Evolutionary conservation across 1,140 invertebrate genomes (phyloP).

Genomic region (Carcinoscorpius rotundicauda): DNA sequence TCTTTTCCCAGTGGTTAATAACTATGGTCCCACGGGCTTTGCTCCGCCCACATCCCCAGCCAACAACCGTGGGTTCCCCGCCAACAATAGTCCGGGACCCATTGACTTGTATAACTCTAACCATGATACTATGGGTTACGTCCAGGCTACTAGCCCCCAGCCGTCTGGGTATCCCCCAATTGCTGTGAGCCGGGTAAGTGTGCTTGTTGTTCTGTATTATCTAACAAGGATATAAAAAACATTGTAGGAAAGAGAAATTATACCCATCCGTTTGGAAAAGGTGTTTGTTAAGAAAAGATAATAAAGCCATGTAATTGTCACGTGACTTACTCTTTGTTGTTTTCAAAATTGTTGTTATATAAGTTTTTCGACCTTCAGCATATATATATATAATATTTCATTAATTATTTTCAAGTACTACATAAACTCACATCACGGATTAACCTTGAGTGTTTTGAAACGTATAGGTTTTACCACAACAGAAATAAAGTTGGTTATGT

Average conservation of each 20-base stretch:
- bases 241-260: neutral
- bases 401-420: no score
- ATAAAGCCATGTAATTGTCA: conserved; percentile 18
- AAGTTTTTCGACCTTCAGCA: no score
- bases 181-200: conserved; percentile 51
- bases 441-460: no score
- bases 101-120: conserved; percentile 74
- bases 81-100: conserved; percentile 62
- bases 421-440: no score
- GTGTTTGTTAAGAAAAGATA: neutral
- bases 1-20: conserved; percentile 69
- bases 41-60: conserved; percentile 55
- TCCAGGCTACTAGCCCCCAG: conserved; percentile 81
- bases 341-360: no score
- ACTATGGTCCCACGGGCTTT: conserved; percentile 59
- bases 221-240: neutral
- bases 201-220: neutral
- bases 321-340: conserved; percentile 1
- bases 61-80: conserved; percentile 58
- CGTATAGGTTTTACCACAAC: no score
- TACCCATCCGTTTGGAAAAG: neutral
- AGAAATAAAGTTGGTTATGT: no score
- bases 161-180: conserved; percentile 72
- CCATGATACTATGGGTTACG: conserved; percentile 69
- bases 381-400: no score